Base-by-base conservation (phyloP, 2,888 invertebrate species). In the Aspidiotus rigidus region DNA sequence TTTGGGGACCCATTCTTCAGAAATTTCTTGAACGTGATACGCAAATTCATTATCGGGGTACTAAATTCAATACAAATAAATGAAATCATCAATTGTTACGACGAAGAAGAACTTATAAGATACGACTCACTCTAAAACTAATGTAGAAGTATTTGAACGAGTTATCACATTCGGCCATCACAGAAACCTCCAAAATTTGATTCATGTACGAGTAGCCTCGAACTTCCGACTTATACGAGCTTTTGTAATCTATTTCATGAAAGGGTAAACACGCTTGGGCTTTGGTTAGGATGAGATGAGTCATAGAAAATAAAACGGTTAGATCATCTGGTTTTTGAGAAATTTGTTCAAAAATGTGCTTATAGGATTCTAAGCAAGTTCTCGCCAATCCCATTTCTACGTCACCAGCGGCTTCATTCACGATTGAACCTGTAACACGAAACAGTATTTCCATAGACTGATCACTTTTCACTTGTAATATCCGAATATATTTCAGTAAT, bases 1-100 rank as follows among this genome's bases (percentile, higher is more conserved):
- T 49, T 49, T 49, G 49, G 49, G 49, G 49, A 49, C 49, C 49
- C 49, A 49, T 49, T 49, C 6, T 49, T 49, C 6, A 13, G 6
- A 49, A 49, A 49, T 49, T 49, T 49, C 49, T 49, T 49, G 2
- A 49, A 49, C 49, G n/a, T 49, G 49, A 49, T 49, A 49, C 49
- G 49, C 49, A 49, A 49, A 49, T 49, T 49, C 49, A 49, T 6
- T 49, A 49, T 49, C 49, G 3, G 49, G 49, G 49, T 49, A 49
- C 49, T 49, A 49, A 49, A 49, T 49, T 49, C 49, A 49, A 49
- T 49, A 49, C n/a, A 49, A 49, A 49, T 49, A 49, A 49, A 49
- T 49, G 49, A 49, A 49, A 49, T 49, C 49, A 49, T 49, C 49
- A 49, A 49, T 49, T 49, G 49, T 49, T 49, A 49, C 6, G 49